Conservation (phyloP, 1,140 invertebrate species). For the Nilaparvata lugens region DNA sequence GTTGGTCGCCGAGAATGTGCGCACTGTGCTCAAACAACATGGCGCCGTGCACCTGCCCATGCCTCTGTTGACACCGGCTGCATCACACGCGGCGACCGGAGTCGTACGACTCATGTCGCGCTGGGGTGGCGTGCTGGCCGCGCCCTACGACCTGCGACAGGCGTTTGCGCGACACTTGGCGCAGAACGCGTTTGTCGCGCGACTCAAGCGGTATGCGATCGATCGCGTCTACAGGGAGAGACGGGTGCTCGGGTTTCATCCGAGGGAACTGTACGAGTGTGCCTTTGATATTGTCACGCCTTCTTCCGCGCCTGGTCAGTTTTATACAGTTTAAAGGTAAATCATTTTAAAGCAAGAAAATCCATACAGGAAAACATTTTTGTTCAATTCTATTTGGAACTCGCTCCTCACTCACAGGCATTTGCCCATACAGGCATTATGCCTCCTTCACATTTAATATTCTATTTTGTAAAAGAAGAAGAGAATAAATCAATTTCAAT, state of each 20-base stretch:
- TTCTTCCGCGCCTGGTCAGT: conserved; percentile 25
- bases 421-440: too few relatives aligned
- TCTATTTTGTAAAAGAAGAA: too few relatives aligned
- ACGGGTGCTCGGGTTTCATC: conserved; percentile 74
- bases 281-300: conserved; percentile 88
- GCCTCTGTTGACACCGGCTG: conserved; percentile 64
- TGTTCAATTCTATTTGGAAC: background rate
- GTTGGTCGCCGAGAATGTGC: conserved; percentile 6
- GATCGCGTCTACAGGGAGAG: conserved; percentile 80
- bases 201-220: conserved; percentile 74
- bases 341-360: background rate
- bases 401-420: too few relatives aligned
- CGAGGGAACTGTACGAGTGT: conserved; percentile 80
- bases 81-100: conserved; percentile 46
- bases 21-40: conserved; percentile 39
- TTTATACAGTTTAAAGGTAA: background rate
- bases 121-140: conserved; percentile 30
- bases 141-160: conserved; percentile 42
- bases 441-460: too few relatives aligned
- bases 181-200: conserved; percentile 58
- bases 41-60: conserved; percentile 65
- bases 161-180: conserved; percentile 77
- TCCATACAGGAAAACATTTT: conserved; percentile 5
- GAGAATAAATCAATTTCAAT: too few relatives aligned
- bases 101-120: conserved; percentile 76